Evolutionary conservation across 1,140 invertebrate genomes (phyloP).

Genomic region (Dolichoris vasculosae): DNA sequence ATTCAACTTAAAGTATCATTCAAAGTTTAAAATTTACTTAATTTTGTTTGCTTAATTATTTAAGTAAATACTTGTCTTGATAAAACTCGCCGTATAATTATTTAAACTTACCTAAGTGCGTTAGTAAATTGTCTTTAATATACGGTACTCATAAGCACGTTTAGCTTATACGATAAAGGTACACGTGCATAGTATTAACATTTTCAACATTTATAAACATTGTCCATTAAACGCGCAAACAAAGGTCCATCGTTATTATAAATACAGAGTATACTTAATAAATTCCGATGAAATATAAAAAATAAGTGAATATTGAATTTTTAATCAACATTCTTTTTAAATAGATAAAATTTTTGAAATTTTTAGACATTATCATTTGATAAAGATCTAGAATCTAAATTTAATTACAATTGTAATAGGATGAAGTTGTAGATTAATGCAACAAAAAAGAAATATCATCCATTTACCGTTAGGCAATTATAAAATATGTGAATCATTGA

Average conservation of each 20-base stretch:
- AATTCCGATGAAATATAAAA: not conserved
- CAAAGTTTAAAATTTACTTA: not conserved
- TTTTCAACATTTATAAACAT: not conserved
- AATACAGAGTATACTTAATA: not conserved
- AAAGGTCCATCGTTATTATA: not conserved
- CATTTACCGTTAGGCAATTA: not conserved
- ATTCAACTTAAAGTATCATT: not conserved
- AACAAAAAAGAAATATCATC: not conserved
- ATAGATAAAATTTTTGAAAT: not conserved
- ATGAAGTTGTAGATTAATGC: not conserved
- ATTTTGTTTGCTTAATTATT: not conserved
- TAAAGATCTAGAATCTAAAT: not conserved
- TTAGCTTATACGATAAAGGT: not conserved
- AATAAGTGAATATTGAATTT: not conserved
- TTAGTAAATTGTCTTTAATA: not conserved
- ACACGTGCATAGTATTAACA: not conserved
- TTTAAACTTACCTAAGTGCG: not conserved
- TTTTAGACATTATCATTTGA: not conserved
- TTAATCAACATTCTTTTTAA: not conserved
- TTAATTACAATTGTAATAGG: not conserved
- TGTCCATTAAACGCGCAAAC: not conserved
- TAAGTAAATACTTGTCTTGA: not conserved
- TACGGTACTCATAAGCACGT: not conserved
- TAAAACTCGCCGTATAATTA: not conserved
- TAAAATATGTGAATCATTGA: not conserved